Base-by-base conservation (phyloP, 1,140 invertebrate species). In the Alviniconcha marisindica region DNA sequence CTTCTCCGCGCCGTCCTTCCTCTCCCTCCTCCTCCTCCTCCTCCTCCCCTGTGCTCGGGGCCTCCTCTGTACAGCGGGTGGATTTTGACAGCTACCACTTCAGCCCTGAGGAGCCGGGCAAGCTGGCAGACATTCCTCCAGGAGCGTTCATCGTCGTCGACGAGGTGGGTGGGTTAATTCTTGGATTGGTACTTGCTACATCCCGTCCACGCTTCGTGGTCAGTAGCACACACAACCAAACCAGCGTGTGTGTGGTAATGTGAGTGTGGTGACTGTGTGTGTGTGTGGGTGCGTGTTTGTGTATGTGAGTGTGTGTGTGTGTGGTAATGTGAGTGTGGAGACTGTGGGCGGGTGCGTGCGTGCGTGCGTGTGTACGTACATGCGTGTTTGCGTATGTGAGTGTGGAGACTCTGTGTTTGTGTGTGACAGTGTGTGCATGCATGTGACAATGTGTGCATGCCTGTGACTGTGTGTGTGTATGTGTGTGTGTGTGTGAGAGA, bases 101-200 rank as follows among this genome's bases (percentile, higher is more conserved):
- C 21, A 15, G n/a, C 21, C 0, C 0, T 2, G 24, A 63, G 21
- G 3, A 60, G 3, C 56, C 77, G 0, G 77, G 60, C 3, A 63
- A 80, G 42, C 56, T 80, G 38, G 36, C 12, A 2, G 77, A 63
- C 18, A 80, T 80, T 42, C 77, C 77, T 36, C 18, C n/a, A 31
- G 77, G 40, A 24, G 56, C 60, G 54, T 80, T 31, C 28, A 14
- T 80, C 18, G 18, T 80, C n/a, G 60, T 69, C 7, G 77, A 80
- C 44, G 77, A 80, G 56, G 48, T 78, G 24, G 40, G 10, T 69
- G 18, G 5, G 44, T 18, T 48, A 18, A 10, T 48, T 48, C 44
- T n/a, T n/a, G n/a, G n/a, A n/a, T n/a, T n/a, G n/a, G n/a, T n/a
- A n/a, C n/a, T n/a, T n/a, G n/a, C n/a, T n/a, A n/a, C n/a, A n/a